Percentiles rank a stretch among this genome's conserved stretches.
These are phyloP conservation scores for Amphimallon solstitiale DNA, from an alignment of 2,888 invertebrate species.

Conservation along the genomic window DNA sequence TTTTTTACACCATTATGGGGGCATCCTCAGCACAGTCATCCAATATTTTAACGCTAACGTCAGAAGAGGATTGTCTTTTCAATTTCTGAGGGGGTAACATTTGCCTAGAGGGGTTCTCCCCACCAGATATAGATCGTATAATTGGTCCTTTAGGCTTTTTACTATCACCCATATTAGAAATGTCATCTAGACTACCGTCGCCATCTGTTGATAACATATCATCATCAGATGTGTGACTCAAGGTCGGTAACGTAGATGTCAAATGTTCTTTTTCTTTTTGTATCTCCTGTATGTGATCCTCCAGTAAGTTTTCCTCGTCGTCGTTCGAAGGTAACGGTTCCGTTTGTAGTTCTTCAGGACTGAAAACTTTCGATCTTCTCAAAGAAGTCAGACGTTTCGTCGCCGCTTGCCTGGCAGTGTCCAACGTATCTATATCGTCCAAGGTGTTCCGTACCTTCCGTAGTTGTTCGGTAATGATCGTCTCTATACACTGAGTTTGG, in stretches of 20 bases:
- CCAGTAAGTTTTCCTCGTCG: slow-evolving; percentile 79
- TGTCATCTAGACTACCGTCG: slow-evolving; percentile 78
- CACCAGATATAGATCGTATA: slow-evolving; percentile 60
- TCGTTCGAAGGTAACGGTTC: slow-evolving; percentile 61
- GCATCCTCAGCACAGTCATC: slow-evolving; percentile 61
- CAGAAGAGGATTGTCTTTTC: slow-evolving; percentile 62
- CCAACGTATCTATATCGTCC: slow-evolving; percentile 90
- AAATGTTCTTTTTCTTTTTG: slow-evolving; percentile 84
- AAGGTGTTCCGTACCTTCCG: slow-evolving; percentile 84
- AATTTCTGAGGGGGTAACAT: slow-evolving; percentile 54
- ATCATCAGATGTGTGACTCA: slow-evolving; percentile 88
- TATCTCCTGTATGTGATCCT: slow-evolving; percentile 83
- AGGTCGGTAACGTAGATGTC: slow-evolving; percentile 81
- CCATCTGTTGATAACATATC: slow-evolving; percentile 84
- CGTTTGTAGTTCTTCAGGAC: slow-evolving; percentile 66
- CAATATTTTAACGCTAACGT: slow-evolving; percentile 58
- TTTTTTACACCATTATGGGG: slow-evolving; percentile 62
- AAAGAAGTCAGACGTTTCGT: slow-evolving; percentile 81
- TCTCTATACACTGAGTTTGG: slow-evolving; percentile 90
- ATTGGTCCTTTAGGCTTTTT: slow-evolving; percentile 57
- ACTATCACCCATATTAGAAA: slow-evolving; percentile 60
- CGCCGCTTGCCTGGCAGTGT: slow-evolving; percentile 87
- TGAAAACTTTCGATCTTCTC: slow-evolving; percentile 77
- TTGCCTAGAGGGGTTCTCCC: slow-evolving; percentile 49
- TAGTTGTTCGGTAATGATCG: slow-evolving; percentile 88